Base-by-base conservation (phyloP, 2,113 vertebrate species). In the Mesembrinibis cayennensis region DNA sequence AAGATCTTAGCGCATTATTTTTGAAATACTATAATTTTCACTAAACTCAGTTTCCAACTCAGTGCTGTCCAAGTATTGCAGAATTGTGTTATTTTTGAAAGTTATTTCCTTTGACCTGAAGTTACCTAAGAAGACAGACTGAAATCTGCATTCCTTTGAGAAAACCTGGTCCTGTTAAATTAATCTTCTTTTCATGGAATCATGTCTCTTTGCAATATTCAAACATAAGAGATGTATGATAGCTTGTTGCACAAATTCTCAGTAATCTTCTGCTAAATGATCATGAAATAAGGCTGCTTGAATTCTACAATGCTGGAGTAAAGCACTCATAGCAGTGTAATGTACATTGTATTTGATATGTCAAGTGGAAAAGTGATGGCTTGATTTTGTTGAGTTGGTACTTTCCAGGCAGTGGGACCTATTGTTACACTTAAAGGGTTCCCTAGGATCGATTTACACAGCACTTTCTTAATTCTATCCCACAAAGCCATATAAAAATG, bases 1-100 rank as follows among this genome's bases (percentile, higher is more conserved):
- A 98, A 97, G 97, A 98, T 98, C 98, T 98, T 98, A 97, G 96
- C 47, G 87, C 96, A 72, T 98, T 98, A 97, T 98, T 98, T 98
- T 97, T 98, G 90, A 98, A 98, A 97, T 98, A 95, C 98, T 98
- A 97, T 98, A 98, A 98, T 98, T 98, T 98, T 97, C 97, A 97
- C 98, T 96, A 92, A 98, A 98, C 92, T 98, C 96, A 82, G 95
- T 98, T 98, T 98, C 98, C 98, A 98, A 88, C 87, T 95, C 71
- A 69, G 70, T 96, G 69, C 74, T 94, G 89, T 97, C 98, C 98
- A 98, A 98, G 97, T 70, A 95, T 97, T 96, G 97, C 95, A 97
- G 97, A 97, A 97, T 95, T 93, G 97, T 98, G 98, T 98, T 98
- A 98, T 98, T 98, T 98, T 98, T 98, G 97, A 98, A 98, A 96